Base-by-base conservation (phyloP, 2,113 vertebrate genomes). In the Mormyrus iriodes region DNA sequence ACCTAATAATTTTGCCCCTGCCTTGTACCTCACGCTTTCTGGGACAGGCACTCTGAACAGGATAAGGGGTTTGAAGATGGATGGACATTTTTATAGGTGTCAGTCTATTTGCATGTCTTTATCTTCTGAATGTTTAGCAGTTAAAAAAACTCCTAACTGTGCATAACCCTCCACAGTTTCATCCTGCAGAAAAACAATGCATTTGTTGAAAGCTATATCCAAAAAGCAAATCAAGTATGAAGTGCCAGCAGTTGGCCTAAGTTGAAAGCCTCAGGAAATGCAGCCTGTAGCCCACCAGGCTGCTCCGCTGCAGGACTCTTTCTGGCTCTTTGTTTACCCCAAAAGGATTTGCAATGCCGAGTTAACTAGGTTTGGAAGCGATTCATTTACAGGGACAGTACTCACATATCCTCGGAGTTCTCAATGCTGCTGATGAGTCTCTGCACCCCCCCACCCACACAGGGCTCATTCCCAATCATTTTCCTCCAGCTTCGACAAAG, bases 391-490 rank as follows among this genome's bases (percentile, higher is more conserved):
- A 89, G 39, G 83, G n/a, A 53, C 61, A 46, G 88, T 89, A 90
- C 85, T 83, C 91, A 69, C 91, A 65, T 53, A 89, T 89, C 87
- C 48, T 65, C 76, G 69, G 69, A 55, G 83, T 89, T 92, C 39
- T 91, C 87, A 92, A 90, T 88, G 88, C 90, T 65, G 51, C 48
- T 35, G 69, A 91, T 73, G 87, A 46, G 90, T 89, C 49, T n/a
- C 84, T 44, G 61, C 61, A 31, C n/a, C 61, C 55, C 73, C 51
- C 42, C 0, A 55, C 42, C 82, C 83, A 49, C 44, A 46, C 35
- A 85, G 46, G 52, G 12, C 42, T 52, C 24, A 31, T 27, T 85
- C 49, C 42, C 55, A 89, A 4, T n/a, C 35, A 69, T 39, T 24
- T 49, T 6, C 44, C 24, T 46, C 15, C 39, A 53, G 39, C 44